Conservation (phyloP, 1,140 invertebrate genomes). For the Antheraea pernyi region DNA sequence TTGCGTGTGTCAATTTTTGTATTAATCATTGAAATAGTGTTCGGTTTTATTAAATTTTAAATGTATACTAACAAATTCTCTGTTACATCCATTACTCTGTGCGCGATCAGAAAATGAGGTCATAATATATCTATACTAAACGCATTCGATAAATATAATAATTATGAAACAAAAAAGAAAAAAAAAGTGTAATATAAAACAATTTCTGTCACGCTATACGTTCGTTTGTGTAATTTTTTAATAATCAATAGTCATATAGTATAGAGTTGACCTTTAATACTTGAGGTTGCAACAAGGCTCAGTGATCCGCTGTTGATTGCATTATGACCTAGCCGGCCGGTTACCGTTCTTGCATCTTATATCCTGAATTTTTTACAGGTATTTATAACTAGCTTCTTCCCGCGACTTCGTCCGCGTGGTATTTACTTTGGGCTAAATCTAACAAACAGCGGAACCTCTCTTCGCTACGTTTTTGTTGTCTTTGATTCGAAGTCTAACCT, state of each 20-base stretch:
- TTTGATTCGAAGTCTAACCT: too few species aligned
- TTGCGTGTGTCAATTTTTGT: too few species aligned
- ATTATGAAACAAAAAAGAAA: neutral
- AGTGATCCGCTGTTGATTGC: neutral
- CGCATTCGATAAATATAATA: neutral
- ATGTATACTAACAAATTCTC: constrained; percentile 14
- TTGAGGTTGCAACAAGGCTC: neutral
- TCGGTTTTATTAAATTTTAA: too few species aligned
- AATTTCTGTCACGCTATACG: constrained; percentile 2
- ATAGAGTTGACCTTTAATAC: neutral
- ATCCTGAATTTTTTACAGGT: neutral
- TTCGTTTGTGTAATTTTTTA: neutral
- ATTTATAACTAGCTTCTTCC: neutral
- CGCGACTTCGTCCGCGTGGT: too few species aligned
- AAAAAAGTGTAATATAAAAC: neutral
- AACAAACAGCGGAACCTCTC: too few species aligned
- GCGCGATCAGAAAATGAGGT: constrained; percentile 39
- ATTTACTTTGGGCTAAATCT: too few species aligned
- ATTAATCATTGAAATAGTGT: too few species aligned
- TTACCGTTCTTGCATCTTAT: neutral
- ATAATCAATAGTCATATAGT: neutral
- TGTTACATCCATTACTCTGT: constrained; percentile 33
- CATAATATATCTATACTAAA: constrained; percentile 18
- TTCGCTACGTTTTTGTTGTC: too few species aligned
- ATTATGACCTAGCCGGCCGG: neutral